Evolutionary conservation across 2,797 vertebrate species (phyloP).

Genomic region (Varecia variegata): DNA sequence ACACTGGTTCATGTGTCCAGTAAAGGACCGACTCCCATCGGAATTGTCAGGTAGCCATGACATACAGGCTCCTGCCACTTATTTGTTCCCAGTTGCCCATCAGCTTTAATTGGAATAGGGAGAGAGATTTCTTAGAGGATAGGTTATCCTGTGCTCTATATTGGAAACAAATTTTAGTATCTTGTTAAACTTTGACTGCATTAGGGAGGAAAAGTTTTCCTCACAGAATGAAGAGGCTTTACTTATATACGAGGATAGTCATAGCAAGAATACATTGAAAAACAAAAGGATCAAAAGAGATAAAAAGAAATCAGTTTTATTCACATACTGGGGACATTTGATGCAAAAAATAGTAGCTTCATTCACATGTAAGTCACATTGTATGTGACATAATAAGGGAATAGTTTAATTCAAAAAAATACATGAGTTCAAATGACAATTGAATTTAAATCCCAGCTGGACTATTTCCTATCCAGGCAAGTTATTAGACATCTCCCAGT

Average conservation of each 20-base stretch:
- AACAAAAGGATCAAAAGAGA: neutral
- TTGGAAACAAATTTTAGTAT: neutral
- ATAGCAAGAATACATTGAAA: neutral
- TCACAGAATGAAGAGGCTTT: neutral
- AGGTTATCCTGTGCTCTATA: neutral
- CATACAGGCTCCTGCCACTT: neutral
- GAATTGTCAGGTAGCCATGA: neutral
- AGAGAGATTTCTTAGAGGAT: neutral
- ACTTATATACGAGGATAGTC: neutral
- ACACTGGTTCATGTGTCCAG: neutral
- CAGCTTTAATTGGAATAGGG: neutral
- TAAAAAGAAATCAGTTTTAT: neutral
- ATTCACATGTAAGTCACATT: neutral
- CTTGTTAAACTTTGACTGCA: neutral
- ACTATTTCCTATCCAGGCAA: neutral
- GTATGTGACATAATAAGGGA: neutral
- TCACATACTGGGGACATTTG: neutral
- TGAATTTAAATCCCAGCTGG: neutral
- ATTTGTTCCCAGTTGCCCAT: neutral
- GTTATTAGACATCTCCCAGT: neutral
- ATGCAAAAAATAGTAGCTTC: neutral
- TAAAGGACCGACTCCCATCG: neutral
- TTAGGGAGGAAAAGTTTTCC: neutral
- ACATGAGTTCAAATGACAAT: neutral
- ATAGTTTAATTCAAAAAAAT: neutral